These are phyloP conservation scores for Nasua narica DNA, from an alignment of 2,797 vertebrate species.

Conservation along the genomic window DNA sequence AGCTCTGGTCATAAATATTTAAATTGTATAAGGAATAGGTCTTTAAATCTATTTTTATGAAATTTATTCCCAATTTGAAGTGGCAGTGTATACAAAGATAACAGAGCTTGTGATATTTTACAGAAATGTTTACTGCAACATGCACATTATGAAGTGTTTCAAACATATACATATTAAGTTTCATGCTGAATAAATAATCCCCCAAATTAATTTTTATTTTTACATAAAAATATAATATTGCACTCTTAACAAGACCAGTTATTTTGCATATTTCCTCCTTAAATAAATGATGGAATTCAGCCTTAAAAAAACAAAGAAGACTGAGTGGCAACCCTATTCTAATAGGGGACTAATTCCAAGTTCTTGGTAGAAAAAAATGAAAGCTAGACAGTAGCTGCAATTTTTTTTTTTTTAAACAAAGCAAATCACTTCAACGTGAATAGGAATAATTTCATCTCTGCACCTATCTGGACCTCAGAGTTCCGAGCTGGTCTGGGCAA, in stretches of 20 bases:
- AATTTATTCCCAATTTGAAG: constrained; percentile 80
- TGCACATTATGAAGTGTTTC: constrained; percentile 76
- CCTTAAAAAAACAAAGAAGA: constrained; percentile 76
- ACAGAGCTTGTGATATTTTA: constrained; percentile 73
- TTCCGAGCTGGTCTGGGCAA: constrained; percentile 17
- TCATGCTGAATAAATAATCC: constrained; percentile 85
- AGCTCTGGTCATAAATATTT: neutral
- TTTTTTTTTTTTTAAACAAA: constrained; percentile 70
- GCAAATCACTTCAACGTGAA: constrained; percentile 75
- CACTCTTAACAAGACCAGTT: constrained; percentile 83
- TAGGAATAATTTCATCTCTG: constrained; percentile 64
- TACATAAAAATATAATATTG: constrained; percentile 88
- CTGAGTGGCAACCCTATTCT: constrained; percentile 74
- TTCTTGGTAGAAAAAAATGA: constrained; percentile 68
- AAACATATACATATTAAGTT: constrained; percentile 71
- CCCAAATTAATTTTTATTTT: constrained; percentile 77
- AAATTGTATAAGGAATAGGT: neutral
- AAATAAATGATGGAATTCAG: constrained; percentile 77
- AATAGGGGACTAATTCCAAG: constrained; percentile 65
- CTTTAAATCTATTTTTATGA: constrained; percentile 61
- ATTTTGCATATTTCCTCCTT: constrained; percentile 81
- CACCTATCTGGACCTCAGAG: constrained; percentile 44
- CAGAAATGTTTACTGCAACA: constrained; percentile 75
- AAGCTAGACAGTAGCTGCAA: constrained; percentile 57
- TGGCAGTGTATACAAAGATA: constrained; percentile 78